phyloP scores from a whole-genome alignment of 2,113 vertebrate genomes.

The Agapornis roseicollis region DNA sequence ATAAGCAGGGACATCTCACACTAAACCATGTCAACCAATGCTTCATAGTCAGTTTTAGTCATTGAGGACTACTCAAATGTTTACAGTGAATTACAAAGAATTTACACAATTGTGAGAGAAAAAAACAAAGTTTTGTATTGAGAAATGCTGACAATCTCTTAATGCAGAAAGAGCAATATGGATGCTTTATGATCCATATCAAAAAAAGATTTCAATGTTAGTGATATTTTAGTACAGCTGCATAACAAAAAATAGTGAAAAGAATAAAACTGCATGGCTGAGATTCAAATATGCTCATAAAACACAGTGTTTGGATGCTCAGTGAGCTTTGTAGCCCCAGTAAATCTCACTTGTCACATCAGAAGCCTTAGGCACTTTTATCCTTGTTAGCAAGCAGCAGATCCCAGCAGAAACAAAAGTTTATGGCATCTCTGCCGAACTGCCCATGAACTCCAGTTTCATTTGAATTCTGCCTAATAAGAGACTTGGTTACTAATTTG shows the following conservation, averaged over 20 bases:
- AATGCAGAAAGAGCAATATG: not conserved
- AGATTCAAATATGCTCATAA: slow-evolving; percentile 36
- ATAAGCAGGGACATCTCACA: no score
- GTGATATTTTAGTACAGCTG: not conserved
- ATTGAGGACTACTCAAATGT: not conserved
- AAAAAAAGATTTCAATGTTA: not conserved
- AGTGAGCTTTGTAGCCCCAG: slow-evolving; percentile 1
- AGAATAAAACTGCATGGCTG: slow-evolving; percentile 22
- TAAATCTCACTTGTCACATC: slow-evolving; percentile 38
- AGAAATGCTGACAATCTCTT: not conserved
- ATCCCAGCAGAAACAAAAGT: slow-evolving; percentile 20
- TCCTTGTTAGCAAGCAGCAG: slow-evolving; percentile 53
- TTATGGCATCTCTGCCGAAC: slow-evolving; percentile 22
- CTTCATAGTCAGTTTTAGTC: not conserved
- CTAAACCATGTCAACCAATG: no score
- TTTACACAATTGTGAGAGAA: not conserved
- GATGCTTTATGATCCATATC: not conserved
- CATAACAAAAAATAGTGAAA: slow-evolving; percentile 24
- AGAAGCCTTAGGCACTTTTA: slow-evolving; percentile 7
- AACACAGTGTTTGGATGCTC: slow-evolving; percentile 27
- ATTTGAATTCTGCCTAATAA: slow-evolving; percentile 41
- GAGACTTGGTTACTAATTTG: slow-evolving; percentile 30
- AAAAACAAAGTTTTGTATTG: not conserved
- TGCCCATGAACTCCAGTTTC: slow-evolving; percentile 24
- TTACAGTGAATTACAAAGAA: slow-evolving; percentile 8